Evolutionary conservation across 2,113 vertebrate genomes (phyloP).

Genomic region (Laticauda laticaudata): DNA sequence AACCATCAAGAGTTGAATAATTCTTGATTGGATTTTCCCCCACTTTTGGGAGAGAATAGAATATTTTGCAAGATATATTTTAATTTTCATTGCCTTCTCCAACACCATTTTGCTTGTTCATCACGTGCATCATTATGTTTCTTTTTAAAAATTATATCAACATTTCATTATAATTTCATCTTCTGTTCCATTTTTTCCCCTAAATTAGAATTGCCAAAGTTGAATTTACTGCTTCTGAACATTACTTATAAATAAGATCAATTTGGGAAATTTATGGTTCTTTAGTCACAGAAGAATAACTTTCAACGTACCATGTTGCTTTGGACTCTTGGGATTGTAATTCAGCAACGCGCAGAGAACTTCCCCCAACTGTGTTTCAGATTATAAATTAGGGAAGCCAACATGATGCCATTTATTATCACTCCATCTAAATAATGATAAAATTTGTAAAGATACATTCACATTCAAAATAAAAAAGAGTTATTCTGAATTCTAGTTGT

Average conservation of each 20-base stretch:
- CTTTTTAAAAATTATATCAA: background rate
- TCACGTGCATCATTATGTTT: background rate
- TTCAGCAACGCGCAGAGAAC: background rate
- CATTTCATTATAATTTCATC: background rate
- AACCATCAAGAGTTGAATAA: background rate
- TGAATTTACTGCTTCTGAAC: slow-evolving; percentile 31
- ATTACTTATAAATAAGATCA: background rate
- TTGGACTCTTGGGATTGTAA: background rate
- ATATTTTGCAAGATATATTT: background rate
- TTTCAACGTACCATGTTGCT: background rate
- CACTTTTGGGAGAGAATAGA: background rate
- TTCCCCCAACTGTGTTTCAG: slow-evolving; percentile 11
- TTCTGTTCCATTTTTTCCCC: background rate
- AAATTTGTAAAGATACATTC: slow-evolving; percentile 35
- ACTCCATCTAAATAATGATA: slow-evolving; percentile 39
- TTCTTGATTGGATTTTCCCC: background rate
- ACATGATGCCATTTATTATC: background rate
- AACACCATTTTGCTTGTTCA: background rate
- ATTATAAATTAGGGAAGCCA: slow-evolving; percentile 35
- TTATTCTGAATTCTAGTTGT: background rate
- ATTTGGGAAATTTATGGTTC: background rate
- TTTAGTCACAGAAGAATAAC: background rate
- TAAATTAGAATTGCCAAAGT: slow-evolving; percentile 23
- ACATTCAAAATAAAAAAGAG: slow-evolving; percentile 30
- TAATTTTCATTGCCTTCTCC: background rate